Conservation (phyloP, 2,888 invertebrate genomes). For the Melinopterus prodromus region DNA sequence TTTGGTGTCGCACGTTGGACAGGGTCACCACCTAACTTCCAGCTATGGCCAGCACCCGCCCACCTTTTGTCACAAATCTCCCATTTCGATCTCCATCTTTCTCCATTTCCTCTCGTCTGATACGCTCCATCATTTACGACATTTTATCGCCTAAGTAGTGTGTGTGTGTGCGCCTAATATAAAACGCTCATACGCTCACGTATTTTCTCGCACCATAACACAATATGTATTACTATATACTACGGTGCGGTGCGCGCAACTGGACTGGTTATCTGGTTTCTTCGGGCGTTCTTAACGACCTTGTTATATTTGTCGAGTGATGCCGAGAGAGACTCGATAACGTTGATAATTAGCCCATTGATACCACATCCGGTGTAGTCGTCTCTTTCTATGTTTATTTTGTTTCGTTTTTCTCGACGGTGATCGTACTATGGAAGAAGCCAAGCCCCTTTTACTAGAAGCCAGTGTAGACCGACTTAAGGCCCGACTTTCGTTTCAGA, state of each 20-base stretch:
- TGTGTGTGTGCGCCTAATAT: background rate
- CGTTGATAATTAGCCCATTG: conserved; percentile 45
- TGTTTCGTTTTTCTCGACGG: background rate
- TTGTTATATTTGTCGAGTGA: conserved; percentile 44
- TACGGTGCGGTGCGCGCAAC: background rate
- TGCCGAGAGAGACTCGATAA: conserved; percentile 41
- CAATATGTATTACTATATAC: background rate
- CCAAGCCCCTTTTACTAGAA: background rate
- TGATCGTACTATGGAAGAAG: background rate
- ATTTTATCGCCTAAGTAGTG: background rate
- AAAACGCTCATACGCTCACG: background rate
- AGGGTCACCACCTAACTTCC: background rate
- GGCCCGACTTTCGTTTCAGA: no score
- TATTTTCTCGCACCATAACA: background rate
- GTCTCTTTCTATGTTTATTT: background rate
- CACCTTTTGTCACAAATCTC: background rate
- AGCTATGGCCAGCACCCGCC: background rate
- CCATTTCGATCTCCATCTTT: background rate
- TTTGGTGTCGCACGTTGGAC: background rate
- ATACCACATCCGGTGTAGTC: conserved; percentile 43
- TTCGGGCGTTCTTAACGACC: conserved; percentile 41
- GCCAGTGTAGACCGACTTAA: no score
- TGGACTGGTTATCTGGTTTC: conserved; percentile 4
- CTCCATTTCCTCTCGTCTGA: background rate
- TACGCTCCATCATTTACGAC: background rate